Conservation (phyloP, 2,888 invertebrate genomes). For the Trissolcus brochymenae region DNA sequence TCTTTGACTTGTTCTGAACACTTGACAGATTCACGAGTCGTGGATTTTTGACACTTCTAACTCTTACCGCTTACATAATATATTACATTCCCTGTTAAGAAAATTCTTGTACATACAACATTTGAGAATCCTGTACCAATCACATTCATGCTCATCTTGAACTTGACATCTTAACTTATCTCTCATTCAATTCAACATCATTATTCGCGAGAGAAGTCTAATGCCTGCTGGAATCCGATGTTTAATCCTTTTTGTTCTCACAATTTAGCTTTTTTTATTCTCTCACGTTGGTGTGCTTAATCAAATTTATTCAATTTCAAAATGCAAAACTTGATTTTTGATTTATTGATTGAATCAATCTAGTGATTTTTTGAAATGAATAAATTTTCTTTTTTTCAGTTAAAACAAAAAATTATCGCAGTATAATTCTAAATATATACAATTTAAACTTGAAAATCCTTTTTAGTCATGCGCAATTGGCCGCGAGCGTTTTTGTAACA, state of each 20-base stretch:
- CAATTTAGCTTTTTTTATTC: background rate
- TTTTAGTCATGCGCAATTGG: constrained; percentile 26
- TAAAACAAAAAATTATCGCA: too few relatives aligned
- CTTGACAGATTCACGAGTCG: constrained; percentile 16
- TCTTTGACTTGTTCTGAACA: background rate
- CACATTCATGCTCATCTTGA: constrained; percentile 46
- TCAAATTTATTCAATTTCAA: background rate
- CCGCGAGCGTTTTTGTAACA: constrained; percentile 43
- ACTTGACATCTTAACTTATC: constrained; percentile 54
- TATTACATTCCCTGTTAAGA: constrained; percentile 30
- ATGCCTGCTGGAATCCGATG: constrained; percentile 25
- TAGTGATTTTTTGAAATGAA: background rate
- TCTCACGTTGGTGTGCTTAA: too few relatives aligned
- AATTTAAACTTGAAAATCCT: too few relatives aligned
- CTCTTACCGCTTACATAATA: constrained; percentile 28
- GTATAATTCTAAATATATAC: too few relatives aligned
- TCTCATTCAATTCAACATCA: constrained; percentile 47
- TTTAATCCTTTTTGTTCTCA: constrained; percentile 10
- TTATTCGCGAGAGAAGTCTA: constrained; percentile 39
- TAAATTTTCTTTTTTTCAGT: too few relatives aligned
- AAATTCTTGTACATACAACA: constrained; percentile 28
- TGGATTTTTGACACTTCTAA: constrained; percentile 40
- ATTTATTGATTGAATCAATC: background rate
- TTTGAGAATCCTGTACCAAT: constrained; percentile 48
- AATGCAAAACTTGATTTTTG: background rate